phyloP scores from a whole-genome alignment of 2,888 invertebrate genomes.

The Agonopterix alstromeriana region DNA sequence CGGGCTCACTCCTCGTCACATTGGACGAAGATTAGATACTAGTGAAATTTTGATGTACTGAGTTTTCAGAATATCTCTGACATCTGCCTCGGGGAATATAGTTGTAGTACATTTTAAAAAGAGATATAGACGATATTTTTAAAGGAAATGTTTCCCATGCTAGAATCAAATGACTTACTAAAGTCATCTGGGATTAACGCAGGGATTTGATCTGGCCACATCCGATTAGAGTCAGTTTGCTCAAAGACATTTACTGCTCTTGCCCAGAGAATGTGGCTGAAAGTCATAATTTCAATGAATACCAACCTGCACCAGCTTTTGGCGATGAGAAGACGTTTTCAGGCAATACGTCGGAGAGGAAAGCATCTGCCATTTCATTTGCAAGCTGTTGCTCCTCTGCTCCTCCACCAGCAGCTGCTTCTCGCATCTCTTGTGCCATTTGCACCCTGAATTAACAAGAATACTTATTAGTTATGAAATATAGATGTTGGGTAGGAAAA shows the following conservation, averaged over 20 bases:
- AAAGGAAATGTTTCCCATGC: slow-evolving; percentile 48
- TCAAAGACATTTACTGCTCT: slow-evolving; percentile 52
- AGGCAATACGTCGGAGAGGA: slow-evolving; percentile 94
- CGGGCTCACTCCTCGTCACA: no score
- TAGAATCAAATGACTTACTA: slow-evolving; percentile 67
- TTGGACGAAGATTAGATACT: no score
- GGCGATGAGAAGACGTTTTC: slow-evolving; percentile 97
- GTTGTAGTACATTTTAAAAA: no score
- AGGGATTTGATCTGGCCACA: slow-evolving; percentile 65
- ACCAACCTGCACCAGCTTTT: slow-evolving; percentile 87
- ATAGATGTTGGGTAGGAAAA: background rate
- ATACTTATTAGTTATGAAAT: background rate
- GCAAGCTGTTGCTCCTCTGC: slow-evolving; percentile 97
- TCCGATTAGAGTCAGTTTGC: slow-evolving; percentile 67
- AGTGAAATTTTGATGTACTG: no score
- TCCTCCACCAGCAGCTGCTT: slow-evolving; percentile 87
- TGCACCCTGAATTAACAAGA: slow-evolving; percentile 80
- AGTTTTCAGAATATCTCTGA: no score
- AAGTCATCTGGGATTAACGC: slow-evolving; percentile 71
- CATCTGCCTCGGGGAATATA: no score
- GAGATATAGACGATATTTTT: background rate
- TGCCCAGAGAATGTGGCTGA: slow-evolving; percentile 72
- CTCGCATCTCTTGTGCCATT: slow-evolving; percentile 99
- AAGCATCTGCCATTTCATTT: slow-evolving; percentile 98
- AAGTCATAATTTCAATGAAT: background rate